phyloP scores from a whole-genome alignment of 2,797 vertebrate genomes.

The Mus minutoides region DNA sequence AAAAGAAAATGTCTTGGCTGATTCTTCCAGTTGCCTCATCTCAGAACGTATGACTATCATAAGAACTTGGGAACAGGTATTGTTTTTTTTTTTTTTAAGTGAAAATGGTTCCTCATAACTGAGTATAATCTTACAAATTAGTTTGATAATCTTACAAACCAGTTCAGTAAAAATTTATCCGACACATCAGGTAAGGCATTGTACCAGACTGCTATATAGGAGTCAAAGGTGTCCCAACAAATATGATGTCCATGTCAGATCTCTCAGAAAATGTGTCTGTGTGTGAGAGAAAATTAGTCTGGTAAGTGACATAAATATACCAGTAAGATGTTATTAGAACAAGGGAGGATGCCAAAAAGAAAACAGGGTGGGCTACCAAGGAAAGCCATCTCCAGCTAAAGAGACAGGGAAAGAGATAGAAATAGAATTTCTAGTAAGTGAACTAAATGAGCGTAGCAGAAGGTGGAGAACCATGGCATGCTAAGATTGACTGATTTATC shows the following conservation, averaged over 20 bases:
- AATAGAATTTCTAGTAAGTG: not conserved
- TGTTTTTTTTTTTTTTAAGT: not conserved
- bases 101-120: not conserved
- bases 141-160: slow-evolving; percentile 27
- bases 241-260: not conserved
- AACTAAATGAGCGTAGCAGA: not conserved
- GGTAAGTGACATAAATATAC: not conserved
- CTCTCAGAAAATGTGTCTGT: not conserved
- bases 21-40: not conserved
- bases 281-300: not conserved
- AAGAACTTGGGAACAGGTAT: not conserved
- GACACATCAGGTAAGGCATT: not conserved
- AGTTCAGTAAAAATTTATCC: slow-evolving; percentile 8
- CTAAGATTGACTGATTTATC: slow-evolving; percentile 21
- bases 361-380: not conserved
- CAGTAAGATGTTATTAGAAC: not conserved
- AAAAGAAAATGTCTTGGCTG: not conserved
- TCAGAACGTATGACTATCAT: not conserved
- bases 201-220: not conserved
- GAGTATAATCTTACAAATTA: not conserved
- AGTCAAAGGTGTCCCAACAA: not conserved
- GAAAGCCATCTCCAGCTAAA: not conserved
- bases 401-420: not conserved
- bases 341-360: not conserved
- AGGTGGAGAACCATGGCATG: not conserved